Evolutionary conservation across 30 jellyfish, hydroid and myxozoan genomes (phyloP), one percentile per base, ranked within the genome.

Genomic region (Aurelia aurita): DNA sequence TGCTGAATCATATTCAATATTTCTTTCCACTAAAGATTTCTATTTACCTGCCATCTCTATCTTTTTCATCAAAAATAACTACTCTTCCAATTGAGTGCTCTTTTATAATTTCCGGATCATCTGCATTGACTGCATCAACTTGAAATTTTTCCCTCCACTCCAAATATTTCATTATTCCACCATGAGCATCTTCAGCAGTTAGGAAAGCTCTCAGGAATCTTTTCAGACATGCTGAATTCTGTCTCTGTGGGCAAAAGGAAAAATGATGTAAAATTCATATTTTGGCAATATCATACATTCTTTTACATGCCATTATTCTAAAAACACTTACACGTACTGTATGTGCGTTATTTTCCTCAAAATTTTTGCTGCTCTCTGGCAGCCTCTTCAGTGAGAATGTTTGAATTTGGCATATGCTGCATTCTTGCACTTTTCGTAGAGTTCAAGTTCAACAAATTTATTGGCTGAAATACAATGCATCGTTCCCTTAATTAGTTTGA

Each of bases 131-230:
- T 1, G 92, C 65, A 62, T 89, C 97, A 16, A 94, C 97, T 15
- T 72, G 77, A 77, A 59, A 94, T 65, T 94, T 74, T 5, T 66
- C 90, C 28, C 99, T 91, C 99, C 99, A 94, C 43, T 88, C 87
- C 32, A 92, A 59, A 28, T 68, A 88, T 22, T 73, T 63, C 26
- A 77, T 4, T 4, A 94, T 44, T 53, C 96, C 99, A 19, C 59
- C 87, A 32, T 55, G 63, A 2, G 97, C 74, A 12, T 83, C 96
- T 65, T 94, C 82, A 4, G 96, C 91, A n/a, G 96, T 88, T 22
- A 84, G 29, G 39, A 47, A 66, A 10, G 97, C 97, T 60, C 89
- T 61, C 46, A 94, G 68, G 80, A 94, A 94, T 51, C 97, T 80
- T 71, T 73, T 84, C 53, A 94, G 13, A 47, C 84, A 79, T 46